Conservation (phyloP, 1,140 invertebrate genomes). For the Probaryconus sp. region DNA sequence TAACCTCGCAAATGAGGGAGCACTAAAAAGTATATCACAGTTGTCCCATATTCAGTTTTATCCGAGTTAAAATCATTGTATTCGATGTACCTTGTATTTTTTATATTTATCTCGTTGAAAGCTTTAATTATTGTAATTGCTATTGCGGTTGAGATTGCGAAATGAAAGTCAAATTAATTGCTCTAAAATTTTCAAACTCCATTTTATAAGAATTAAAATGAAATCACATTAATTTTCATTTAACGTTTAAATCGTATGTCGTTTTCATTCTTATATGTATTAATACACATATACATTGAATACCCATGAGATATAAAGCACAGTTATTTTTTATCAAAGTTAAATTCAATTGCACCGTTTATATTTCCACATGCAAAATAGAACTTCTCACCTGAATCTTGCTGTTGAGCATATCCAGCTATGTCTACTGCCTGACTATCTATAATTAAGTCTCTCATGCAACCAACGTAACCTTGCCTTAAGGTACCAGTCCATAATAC, state of each 20-base stretch:
- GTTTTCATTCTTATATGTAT: too few species aligned
- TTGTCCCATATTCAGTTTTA: conserved; percentile 36
- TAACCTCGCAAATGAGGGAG: conserved; percentile 31
- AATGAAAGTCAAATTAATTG: too few species aligned
- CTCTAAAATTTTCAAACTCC: too few species aligned
- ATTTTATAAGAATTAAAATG: too few species aligned
- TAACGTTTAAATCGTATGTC: too few species aligned
- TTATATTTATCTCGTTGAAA: neutral
- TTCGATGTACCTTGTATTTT: neutral
- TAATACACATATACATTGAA: too few species aligned
- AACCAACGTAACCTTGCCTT: conserved; percentile 95
- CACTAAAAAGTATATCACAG: conserved; percentile 16
- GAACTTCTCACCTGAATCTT: conserved; percentile 87
- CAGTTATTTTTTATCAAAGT: conserved; percentile 2
- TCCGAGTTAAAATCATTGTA: conserved; percentile 13
- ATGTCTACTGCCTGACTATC: conserved; percentile 96
- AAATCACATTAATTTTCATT: too few species aligned
- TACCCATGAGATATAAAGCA: too few species aligned
- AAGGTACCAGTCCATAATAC: conserved; percentile 94
- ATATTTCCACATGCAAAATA: neutral
- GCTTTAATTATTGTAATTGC: too few species aligned
- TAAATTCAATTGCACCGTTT: too few species aligned
- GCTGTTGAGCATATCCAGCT: conserved; percentile 90
- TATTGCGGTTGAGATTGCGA: too few species aligned
- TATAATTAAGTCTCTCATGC: conserved; percentile 94